Evolutionary conservation across 2,888 invertebrate genomes (phyloP).

Genomic region (Rotaria magnacalcarata): DNA sequence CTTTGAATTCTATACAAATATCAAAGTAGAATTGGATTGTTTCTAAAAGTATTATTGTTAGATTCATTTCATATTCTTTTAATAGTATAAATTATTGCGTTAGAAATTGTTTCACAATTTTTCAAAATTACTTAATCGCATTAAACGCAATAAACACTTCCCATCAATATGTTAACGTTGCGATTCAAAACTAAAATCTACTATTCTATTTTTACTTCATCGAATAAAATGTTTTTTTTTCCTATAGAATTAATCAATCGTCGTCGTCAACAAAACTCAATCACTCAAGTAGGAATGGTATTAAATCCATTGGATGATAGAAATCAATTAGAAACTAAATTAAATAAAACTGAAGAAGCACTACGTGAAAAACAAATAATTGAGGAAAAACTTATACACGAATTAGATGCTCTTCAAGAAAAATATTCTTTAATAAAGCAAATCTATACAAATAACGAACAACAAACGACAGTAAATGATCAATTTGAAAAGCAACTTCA

Average conservation of each 20-base stretch:
- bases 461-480: background rate
- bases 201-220: too few relatives aligned
- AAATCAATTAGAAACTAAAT: constrained; percentile 5
- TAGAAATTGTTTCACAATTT: too few relatives aligned
- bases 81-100: too few relatives aligned
- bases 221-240: background rate
- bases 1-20: too few relatives aligned
- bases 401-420: background rate
- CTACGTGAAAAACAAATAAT: background rate
- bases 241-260: background rate
- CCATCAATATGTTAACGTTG: too few relatives aligned
- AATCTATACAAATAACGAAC: background rate
- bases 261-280: background rate
- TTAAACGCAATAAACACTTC: too few relatives aligned
- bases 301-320: background rate
- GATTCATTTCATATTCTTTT: too few relatives aligned
- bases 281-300: background rate
- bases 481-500: constrained; percentile 6
- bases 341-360: background rate
- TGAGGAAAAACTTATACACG: background rate
- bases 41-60: too few relatives aligned
- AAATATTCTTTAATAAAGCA: constrained; percentile 11
- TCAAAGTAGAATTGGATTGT: too few relatives aligned
- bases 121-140: too few relatives aligned
- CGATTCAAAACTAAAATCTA: too few relatives aligned